Evolutionary conservation across 2,888 invertebrate genomes (phyloP).

Genomic region (Andrena camellia): DNA sequence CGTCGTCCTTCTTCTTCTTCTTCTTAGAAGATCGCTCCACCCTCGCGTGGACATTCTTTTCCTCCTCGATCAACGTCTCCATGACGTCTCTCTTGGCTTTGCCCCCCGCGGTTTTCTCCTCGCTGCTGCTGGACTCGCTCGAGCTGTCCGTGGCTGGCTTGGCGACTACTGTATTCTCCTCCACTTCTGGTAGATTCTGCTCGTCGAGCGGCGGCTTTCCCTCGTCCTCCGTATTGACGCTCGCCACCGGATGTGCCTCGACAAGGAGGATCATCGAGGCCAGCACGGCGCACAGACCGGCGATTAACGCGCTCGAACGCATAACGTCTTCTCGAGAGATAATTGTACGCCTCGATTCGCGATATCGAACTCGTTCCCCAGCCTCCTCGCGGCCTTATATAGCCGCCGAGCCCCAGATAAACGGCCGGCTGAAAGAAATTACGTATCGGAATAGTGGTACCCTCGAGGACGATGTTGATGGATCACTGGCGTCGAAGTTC

Average conservation of each 20-base stretch:
- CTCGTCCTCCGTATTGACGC: background rate
- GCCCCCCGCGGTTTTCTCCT: constrained; percentile 16
- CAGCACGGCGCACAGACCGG: constrained; percentile 15
- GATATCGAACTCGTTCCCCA: constrained; percentile 34
- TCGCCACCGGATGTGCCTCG: constrained; percentile 28
- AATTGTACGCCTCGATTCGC: constrained; percentile 8
- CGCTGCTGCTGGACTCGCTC: constrained; percentile 31
- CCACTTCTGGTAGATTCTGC: background rate
- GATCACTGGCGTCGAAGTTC: constrained; percentile 20
- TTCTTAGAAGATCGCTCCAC: constrained; percentile 41
- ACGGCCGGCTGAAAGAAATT: constrained; percentile 19
- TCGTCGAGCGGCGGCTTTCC: background rate
- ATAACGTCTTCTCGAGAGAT: constrained; percentile 28
- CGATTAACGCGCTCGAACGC: constrained; percentile 43
- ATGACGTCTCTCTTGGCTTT: background rate
- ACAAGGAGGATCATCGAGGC: constrained; percentile 8
- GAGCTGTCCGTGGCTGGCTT: background rate
- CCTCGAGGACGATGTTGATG: constrained; percentile 21
- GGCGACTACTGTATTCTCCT: background rate
- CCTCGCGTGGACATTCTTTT: constrained; percentile 9
- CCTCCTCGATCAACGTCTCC: constrained; percentile 2
- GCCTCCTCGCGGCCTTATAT: constrained; percentile 54
- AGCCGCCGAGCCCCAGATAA: constrained; percentile 47
- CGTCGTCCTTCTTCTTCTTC: constrained; percentile 28
- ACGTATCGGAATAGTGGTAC: constrained; percentile 47